Base-by-base conservation (phyloP, 2,888 invertebrate genomes). In the Geotrupes spiniger region DNA sequence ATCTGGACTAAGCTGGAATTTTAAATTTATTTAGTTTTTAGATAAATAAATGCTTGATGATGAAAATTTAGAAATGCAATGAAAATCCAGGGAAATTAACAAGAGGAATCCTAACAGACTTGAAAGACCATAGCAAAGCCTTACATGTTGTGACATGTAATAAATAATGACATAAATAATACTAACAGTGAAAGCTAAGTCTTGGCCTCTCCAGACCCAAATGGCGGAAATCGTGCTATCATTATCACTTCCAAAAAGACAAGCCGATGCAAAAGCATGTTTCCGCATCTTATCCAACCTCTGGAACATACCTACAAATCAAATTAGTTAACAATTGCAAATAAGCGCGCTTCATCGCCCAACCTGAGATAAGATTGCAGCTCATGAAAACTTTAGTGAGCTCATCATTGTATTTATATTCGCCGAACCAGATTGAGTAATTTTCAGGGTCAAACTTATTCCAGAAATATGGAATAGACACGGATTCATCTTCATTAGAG, bases 151-250 rank as follows among this genome's bases (percentile, higher is more conserved):
- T n/a, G n/a, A n/a, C n/a, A n/a, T n/a, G n/a, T n/a, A n/a, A n/a
- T n/a, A n/a, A n/a, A n/a, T n/a, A n/a, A n/a, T n/a, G n/a, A n/a
- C n/a, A n/a, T n/a, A 29, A 26, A 29, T 27, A 12, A n/a, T n/a
- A 64, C 74, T 65, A 70, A 89, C 85, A 57, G 78, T 68, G 68
- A 99, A 99, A 61, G 89, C 97, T 46, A 99, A 83, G 14, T 92
- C 89, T 42, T 92, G 92, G 11, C 98, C 98, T 71, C 90, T 87
- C 98, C 98, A 99, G 60, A 97, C 84, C 98, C 98, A 99, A 67
- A 99, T 78, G 53, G 97, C 99, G 33, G 93, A 92, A 74, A 99
- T 98, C 65, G 85, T 81, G 70, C 89, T 93, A 76, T 95, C 81
- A 74, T 92, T 87, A 76, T 97, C 93, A 42, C 80, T 80, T 16